Conservation (phyloP, 1,140 invertebrate genomes). For the Oreohelix idahoensis region DNA sequence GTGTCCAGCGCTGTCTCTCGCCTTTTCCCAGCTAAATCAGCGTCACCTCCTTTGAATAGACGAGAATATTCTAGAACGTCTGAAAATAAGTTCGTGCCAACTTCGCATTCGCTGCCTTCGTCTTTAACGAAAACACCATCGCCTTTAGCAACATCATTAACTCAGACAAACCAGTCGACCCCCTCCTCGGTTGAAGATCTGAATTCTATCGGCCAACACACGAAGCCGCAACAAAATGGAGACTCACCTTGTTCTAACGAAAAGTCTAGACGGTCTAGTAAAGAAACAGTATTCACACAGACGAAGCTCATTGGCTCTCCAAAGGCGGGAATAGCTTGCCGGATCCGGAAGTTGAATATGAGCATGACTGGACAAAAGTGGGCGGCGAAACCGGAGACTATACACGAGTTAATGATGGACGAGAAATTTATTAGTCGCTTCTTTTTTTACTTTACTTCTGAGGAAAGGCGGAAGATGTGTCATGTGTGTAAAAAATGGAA, state of each 20-base stretch:
- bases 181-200: not conserved
- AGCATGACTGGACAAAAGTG: conserved; percentile 57
- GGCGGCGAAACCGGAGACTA: conserved; percentile 62
- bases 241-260: conserved; percentile 25
- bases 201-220: not conserved
- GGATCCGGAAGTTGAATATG: conserved; percentile 60
- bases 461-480: conserved; percentile 84
- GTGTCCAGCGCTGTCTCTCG: conserved; percentile 1
- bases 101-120: not conserved
- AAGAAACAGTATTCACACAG: conserved; percentile 51
- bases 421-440: conserved; percentile 87
- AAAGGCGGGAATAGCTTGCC: conserved; percentile 61
- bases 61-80: not conserved
- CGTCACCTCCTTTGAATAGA: not conserved
- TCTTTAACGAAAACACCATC: not conserved
- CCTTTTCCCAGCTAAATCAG: conserved; percentile 27
- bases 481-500: conserved; percentile 86
- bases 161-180: not conserved
- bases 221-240: conserved; percentile 29
- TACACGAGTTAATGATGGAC: conserved; percentile 84
- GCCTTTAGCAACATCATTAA: not conserved
- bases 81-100: not conserved
- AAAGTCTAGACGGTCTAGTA: conserved; percentile 37
- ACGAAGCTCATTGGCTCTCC: conserved; percentile 58
- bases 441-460: conserved; percentile 87